phyloP scores from a whole-genome alignment of 2,888 invertebrate genomes.

The Pegoplata infirma region DNA sequence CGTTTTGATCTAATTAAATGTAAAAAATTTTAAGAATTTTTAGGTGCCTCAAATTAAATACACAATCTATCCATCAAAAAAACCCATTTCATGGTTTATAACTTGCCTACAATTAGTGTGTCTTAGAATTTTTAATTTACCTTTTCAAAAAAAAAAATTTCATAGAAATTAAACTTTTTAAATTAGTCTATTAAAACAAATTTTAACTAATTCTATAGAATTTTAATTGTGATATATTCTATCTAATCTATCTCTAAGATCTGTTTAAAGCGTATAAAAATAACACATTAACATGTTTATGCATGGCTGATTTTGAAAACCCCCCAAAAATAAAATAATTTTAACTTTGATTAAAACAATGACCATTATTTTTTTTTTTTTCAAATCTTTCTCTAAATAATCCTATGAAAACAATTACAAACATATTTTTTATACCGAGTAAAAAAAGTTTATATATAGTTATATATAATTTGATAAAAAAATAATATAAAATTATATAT shows the following conservation, averaged over 20 bases:
- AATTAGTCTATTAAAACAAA: neutral
- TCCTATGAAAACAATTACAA: neutral
- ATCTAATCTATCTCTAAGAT: neutral
- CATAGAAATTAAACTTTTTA: neutral
- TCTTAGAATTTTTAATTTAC: neutral
- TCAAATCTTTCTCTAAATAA: neutral
- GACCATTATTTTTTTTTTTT: constrained; percentile 27
- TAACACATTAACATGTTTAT: constrained; percentile 69
- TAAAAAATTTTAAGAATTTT: no score
- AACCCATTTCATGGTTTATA: neutral
- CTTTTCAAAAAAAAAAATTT: neutral
- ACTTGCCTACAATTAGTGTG: neutral
- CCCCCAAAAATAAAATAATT: neutral
- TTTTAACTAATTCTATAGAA: neutral
- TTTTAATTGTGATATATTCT: no score
- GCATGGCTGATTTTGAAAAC: constrained; percentile 39
- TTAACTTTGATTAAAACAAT: constrained; percentile 22
- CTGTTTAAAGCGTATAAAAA: constrained; percentile 70
- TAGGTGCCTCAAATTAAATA: no score
- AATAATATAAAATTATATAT: no score
- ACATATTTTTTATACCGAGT: neutral
- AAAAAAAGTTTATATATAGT: no score
- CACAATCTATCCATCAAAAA: no score
- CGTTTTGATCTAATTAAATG: no score
- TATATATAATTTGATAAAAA: no score